Evolutionary conservation across 2,113 vertebrate genomes (phyloP), one percentile per base, ranked within the genome.

Genomic region (Syrrhaptes paradoxus): DNA sequence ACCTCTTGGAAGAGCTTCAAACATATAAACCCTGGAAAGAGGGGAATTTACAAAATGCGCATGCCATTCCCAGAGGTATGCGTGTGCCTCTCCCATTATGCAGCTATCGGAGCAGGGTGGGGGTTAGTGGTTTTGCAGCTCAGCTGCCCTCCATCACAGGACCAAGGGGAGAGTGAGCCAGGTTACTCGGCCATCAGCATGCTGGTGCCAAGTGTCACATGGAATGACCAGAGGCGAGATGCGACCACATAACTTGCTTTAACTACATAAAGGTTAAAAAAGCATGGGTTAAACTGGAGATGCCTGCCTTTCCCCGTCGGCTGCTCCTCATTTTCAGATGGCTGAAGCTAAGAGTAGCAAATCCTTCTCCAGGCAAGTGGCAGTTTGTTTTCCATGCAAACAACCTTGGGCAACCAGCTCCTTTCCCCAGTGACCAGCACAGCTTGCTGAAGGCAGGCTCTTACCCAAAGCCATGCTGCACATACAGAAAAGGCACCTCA

Each of bases 161-260:
- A 84, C 11, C 32, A 13, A 78, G 38, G 29, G 68, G 15, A 74
- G 29, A 59, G 31, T 1, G 1, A 45, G 66, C 66, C 12, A 13
- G 65, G 22, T 2, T 48, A 38, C 61, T 57, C 0, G 1, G 46
- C 36, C 43, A 38, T 7, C n/a, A 36, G 49, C 26, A 34, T 1
- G 1, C 46, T 38, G 57, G 15, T 9, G 25, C n/a, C 0, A 0
- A 3, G 51, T 32, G 29, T 25, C 3, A 1, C 3, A 1, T 17
- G 22, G 38, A 73, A 65, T 0, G 2, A 38, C 13, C 24, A 46
- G 58, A 67, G 20, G 20, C 0, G 1, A 76, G 31, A 68, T 36
- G 25, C 3, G 14, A 55, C 17, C 13, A 4, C 0, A 0, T 20
- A 68, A 80, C 48, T 54, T 67, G 10, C 67, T 75, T 71, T 32